A percentile compares a stretch with the other conserved stretches of the same genome.
Conservation (phyloP, 2,797 vertebrate species). For the Leuciscus waleckii region DNA sequence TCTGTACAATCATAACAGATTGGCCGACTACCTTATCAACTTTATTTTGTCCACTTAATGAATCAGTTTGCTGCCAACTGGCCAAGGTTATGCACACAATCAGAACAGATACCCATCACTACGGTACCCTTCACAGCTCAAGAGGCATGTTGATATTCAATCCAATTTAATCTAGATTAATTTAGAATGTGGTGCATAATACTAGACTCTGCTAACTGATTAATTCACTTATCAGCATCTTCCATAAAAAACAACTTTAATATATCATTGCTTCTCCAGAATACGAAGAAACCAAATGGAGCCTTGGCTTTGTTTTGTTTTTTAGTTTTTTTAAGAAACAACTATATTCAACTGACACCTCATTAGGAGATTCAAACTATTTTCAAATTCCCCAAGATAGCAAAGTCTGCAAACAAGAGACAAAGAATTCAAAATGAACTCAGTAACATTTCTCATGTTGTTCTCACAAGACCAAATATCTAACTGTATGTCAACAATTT, state of each 20-base stretch:
- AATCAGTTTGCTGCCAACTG: slow-evolving; percentile 27
- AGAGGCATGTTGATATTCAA: slow-evolving; percentile 58
- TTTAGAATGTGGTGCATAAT: slow-evolving; percentile 1
- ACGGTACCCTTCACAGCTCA: slow-evolving; percentile 44
- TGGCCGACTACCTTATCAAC: neutral
- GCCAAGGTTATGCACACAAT: slow-evolving; percentile 19
- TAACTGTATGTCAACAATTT: neutral
- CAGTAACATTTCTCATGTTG: neutral
- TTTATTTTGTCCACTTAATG: slow-evolving; percentile 20
- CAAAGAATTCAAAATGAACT: neutral
- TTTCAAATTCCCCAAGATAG: neutral
- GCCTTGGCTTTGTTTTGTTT: neutral
- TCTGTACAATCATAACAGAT: slow-evolving; percentile 14
- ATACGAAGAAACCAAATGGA: neutral
- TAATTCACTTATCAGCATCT: neutral
- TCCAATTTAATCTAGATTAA: slow-evolving; percentile 44
- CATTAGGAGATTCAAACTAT: neutral
- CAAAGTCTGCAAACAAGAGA: neutral
- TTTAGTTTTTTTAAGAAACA: neutral
- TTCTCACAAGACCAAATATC: neutral
- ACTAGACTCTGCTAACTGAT: neutral
- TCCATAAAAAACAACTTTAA: slow-evolving; percentile 11
- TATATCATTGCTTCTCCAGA: neutral
- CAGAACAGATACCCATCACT: slow-evolving; percentile 44
- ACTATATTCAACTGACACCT: neutral